Conservation (phyloP, 1,140 invertebrate genomes). For the Ptiloglossa arizonensis region DNA sequence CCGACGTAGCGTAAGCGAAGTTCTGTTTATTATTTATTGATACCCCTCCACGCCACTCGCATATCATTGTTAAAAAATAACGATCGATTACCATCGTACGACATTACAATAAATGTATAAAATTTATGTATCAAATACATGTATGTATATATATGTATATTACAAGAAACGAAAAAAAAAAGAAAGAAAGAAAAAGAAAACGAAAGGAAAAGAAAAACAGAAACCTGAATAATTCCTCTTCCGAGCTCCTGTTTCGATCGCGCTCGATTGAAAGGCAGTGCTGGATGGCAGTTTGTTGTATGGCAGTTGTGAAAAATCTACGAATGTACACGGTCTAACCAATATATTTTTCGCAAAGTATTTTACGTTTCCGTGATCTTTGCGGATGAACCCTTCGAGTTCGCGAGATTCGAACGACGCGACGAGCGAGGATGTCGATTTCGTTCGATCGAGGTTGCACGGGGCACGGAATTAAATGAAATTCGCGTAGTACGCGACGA, state of each 20-base stretch:
- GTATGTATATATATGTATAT: slow-evolving; percentile 65
- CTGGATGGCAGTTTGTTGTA: slow-evolving; percentile 1
- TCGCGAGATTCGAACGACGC: neutral
- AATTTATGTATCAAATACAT: slow-evolving; percentile 79
- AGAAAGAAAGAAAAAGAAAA: slow-evolving; percentile 11
- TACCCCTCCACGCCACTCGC: slow-evolving; percentile 69
- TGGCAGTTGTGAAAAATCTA: neutral
- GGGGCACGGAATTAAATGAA: no score
- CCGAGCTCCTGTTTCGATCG: slow-evolving; percentile 1
- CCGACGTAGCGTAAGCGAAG: slow-evolving; percentile 43
- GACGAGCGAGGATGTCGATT: no score
- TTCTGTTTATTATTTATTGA: slow-evolving; percentile 70
- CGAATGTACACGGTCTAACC: slow-evolving; percentile 2
- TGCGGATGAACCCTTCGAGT: neutral
- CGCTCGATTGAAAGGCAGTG: slow-evolving; percentile 17
- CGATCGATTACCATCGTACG: slow-evolving; percentile 69
- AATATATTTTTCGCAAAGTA: neutral
- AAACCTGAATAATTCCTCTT: slow-evolving; percentile 15
- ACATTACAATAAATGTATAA: slow-evolving; percentile 78
- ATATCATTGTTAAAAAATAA: slow-evolving; percentile 76
- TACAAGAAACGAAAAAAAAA: slow-evolving; percentile 47
- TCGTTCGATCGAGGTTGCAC: no score
- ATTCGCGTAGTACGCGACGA: no score
- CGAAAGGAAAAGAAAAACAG: neutral
- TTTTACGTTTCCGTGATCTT: neutral